Evolutionary conservation across 2,113 vertebrate species (phyloP).

Genomic region (Drymodes brunneopygia): DNA sequence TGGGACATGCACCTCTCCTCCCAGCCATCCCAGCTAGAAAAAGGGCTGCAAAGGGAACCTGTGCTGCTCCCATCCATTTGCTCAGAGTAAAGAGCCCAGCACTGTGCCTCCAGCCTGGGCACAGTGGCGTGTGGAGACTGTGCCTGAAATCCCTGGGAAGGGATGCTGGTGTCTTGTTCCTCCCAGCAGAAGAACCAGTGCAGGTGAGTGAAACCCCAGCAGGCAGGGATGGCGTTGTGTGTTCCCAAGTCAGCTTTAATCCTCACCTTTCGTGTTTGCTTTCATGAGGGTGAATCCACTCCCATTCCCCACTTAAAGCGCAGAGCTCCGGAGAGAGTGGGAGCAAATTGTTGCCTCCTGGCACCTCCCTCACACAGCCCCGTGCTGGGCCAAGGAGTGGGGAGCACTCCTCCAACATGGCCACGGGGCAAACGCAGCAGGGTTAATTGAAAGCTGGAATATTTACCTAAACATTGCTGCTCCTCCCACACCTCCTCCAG

Average conservation of each 20-base stretch:
- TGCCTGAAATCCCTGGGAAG: not conserved
- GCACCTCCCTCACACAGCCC: not conserved
- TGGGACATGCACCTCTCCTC: not conserved
- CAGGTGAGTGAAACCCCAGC: not conserved
- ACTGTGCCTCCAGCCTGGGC: not conserved
- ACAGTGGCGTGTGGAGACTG: not conserved
- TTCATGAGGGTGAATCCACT: not conserved
- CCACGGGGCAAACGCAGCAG: fast-evolving
- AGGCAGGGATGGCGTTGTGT: not conserved
- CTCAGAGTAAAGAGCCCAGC: not conserved
- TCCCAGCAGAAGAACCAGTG: not conserved
- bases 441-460: not conserved
- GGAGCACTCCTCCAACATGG: not conserved
- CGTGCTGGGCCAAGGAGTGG: not conserved
- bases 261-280: not conserved
- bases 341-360: slow-evolving; percentile 17
- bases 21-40: not conserved
- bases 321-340: not conserved
- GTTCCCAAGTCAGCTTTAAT: slow-evolving; percentile 2
- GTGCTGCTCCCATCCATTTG: not conserved
- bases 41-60: not conserved
- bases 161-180: not conserved
- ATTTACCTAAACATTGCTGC: not conserved
- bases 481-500: slow-evolving; percentile 33
- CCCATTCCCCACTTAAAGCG: not conserved